Percentiles rank a stretch among this genome's conserved stretches.
phyloP scores from a whole-genome alignment of 2,797 vertebrate genomes.

The Manis javanica region DNA sequence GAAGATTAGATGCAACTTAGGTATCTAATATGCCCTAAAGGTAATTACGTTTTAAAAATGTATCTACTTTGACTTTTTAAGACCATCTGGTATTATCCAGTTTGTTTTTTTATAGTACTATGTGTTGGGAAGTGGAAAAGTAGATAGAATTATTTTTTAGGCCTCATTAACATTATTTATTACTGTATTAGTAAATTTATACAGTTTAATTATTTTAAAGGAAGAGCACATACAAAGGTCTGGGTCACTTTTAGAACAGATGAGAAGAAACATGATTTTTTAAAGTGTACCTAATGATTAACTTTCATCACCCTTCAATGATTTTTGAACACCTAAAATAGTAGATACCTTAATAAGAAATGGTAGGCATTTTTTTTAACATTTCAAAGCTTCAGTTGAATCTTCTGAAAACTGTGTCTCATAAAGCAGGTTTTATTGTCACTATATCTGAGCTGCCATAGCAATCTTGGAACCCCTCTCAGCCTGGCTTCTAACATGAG shows the following conservation, averaged over 20 bases:
- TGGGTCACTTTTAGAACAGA: not conserved
- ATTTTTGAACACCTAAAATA: not conserved
- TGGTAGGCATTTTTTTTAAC: not conserved
- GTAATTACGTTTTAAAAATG: not conserved
- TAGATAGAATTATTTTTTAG: not conserved
- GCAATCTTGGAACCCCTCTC: conserved; percentile 17
- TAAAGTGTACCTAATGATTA: not conserved
- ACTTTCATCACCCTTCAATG: not conserved
- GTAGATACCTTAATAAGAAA: not conserved
- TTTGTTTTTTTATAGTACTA: conserved; percentile 4
- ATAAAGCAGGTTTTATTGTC: conserved; percentile 15
- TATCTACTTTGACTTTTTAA: not conserved
- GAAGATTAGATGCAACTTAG: not conserved
- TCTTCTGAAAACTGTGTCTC: conserved; percentile 47
- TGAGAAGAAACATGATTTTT: not conserved
- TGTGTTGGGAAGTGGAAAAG: not conserved
- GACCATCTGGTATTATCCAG: not conserved
- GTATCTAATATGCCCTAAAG: not conserved
- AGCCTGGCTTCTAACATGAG: not conserved
- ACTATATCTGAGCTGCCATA: not conserved
- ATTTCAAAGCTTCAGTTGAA: not conserved
- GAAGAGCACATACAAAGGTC: not conserved
- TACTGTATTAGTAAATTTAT: not conserved
- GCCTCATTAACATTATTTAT: not conserved
- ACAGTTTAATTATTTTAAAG: not conserved